A percentile compares a stretch with the other conserved stretches of the same genome.
Conservation (phyloP, 53 echinoderm and acorn worm genomes). For the Arbacia lixula region DNA sequence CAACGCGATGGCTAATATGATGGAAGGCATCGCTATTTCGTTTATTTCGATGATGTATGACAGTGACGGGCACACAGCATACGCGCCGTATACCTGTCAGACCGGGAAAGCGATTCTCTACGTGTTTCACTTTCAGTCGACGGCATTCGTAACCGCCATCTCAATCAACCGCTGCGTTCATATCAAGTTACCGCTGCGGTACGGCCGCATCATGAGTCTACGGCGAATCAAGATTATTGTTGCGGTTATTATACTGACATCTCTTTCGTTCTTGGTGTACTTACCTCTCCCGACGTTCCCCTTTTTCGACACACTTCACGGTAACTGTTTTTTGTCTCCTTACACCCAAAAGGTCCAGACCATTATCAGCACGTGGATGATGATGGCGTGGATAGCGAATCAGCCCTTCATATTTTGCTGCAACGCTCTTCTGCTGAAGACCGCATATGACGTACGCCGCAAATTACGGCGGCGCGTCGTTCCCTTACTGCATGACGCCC, state of each 20-base stretch:
- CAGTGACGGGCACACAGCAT: neutral
- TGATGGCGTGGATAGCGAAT: neutral
- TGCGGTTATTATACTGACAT: neutral
- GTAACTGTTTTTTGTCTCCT: neutral
- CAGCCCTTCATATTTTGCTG: neutral
- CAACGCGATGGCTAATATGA: neutral
- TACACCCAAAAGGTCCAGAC: neutral
- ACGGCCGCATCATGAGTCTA: neutral
- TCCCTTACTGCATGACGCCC: too few species aligned
- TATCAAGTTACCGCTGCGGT: constrained; percentile 6
- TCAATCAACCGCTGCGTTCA: constrained; percentile 13
- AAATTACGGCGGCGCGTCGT: neutral
- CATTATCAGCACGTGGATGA: neutral
- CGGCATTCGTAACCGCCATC: neutral
- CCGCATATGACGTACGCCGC: neutral
- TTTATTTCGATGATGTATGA: neutral
- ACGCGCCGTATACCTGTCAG: neutral
- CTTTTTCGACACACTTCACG: neutral
- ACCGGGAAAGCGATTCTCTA: neutral
- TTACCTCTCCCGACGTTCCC: constrained; percentile 3
- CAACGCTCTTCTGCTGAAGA: constrained; percentile 1
- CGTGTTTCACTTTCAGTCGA: constrained; percentile 10
- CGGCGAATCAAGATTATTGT: neutral
- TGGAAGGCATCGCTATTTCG: neutral
- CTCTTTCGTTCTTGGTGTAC: neutral